A percentile compares a stretch with the other conserved stretches of the same genome.
Evolutionary conservation across 2,797 vertebrate species (phyloP).

Genomic region (Echiichthys vipera): DNA sequence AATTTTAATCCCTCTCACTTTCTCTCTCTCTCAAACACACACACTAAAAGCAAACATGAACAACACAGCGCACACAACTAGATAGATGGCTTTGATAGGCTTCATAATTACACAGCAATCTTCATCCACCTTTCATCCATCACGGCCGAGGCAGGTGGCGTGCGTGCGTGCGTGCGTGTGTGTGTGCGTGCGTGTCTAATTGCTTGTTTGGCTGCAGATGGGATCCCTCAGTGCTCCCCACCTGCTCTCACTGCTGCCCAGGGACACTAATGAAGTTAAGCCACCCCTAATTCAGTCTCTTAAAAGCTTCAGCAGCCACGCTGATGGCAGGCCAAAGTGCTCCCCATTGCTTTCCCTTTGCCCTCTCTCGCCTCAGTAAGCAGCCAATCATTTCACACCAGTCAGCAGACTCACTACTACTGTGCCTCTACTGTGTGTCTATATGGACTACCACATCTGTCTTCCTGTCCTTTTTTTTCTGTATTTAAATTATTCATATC

Average conservation of each 20-base stretch:
- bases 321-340: constrained; percentile 70
- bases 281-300: constrained; percentile 67
- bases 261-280: constrained; percentile 79
- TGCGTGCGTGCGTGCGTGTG: no score
- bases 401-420: constrained; percentile 19
- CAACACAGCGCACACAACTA: background rate
- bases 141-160: constrained; percentile 56
- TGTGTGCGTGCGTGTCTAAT: constrained; percentile 60
- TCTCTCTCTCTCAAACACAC: no score
- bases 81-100: constrained; percentile 23
- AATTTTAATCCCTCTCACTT: background rate
- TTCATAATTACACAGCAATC: constrained; percentile 54
- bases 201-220: constrained; percentile 72
- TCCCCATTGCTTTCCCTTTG: constrained; percentile 58
- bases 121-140: constrained; percentile 45
- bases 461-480: background rate
- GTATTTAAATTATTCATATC: background rate
- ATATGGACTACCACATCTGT: background rate
- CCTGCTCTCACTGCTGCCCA: constrained; percentile 56
- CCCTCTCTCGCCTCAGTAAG: constrained; percentile 66
- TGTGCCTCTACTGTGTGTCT: constrained; percentile 26
- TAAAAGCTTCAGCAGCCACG: constrained; percentile 71
- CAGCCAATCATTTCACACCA: constrained; percentile 63
- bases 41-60: background rate
- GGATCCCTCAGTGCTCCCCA: constrained; percentile 48